phyloP scores from a whole-genome alignment of 2,888 invertebrate genomes.

The Sesia bembeciformis region DNA sequence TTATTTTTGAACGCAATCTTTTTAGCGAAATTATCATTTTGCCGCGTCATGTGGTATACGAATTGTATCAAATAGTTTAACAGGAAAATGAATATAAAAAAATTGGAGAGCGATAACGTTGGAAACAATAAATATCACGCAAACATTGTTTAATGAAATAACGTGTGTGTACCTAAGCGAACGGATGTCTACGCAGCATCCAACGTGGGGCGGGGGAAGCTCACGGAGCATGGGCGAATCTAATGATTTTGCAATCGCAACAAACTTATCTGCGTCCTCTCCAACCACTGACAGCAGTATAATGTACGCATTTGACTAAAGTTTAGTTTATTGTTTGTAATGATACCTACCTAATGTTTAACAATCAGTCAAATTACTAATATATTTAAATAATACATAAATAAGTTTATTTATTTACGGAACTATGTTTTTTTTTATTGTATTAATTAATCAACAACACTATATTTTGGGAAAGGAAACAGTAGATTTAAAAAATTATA shows the following conservation, averaged over 20 bases:
- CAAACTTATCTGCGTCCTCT: no score
- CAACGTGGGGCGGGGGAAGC: constrained; percentile 18
- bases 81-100: constrained; percentile 2
- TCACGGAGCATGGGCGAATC: constrained; percentile 62
- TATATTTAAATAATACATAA: no score
- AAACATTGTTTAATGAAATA: not conserved
- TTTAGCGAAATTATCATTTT: constrained; percentile 48
- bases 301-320: no score
- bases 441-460: no score
- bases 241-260: constrained; percentile 58
- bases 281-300: no score
- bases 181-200: constrained; percentile 42
- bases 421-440: no score
- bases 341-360: no score
- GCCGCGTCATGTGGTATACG: constrained; percentile 42
- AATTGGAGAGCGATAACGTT: not conserved
- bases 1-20: constrained; percentile 43
- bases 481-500: no score
- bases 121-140: not conserved
- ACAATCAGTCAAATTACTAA: no score
- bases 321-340: no score
- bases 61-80: constrained; percentile 12
- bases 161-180: not conserved
- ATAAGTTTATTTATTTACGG: no score
- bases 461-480: no score